Percentiles rank a stretch among this genome's conserved stretches.
Conservation (phyloP, 2,888 invertebrate genomes). For the Autographa pulchrina region DNA sequence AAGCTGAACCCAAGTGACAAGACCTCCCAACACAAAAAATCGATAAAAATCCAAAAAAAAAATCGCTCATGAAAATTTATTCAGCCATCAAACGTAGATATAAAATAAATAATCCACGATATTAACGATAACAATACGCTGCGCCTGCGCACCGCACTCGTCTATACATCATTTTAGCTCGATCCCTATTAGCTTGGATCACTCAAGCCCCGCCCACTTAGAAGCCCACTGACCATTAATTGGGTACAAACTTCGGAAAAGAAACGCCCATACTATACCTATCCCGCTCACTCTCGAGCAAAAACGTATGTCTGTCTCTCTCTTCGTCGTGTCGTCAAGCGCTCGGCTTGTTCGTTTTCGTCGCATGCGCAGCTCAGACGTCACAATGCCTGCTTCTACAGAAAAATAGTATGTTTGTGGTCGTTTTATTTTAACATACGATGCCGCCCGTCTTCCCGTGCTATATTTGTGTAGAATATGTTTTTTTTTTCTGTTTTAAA, state of each 20-base stretch:
- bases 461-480: constrained; percentile 86
- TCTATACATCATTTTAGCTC: constrained; percentile 88
- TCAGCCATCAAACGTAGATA: constrained; percentile 83
- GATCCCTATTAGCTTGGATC: constrained; percentile 87
- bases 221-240: constrained; percentile 89
- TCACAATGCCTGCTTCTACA: constrained; percentile 84
- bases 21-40: constrained; percentile 66
- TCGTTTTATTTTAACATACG: constrained; percentile 79
- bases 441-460: constrained; percentile 79
- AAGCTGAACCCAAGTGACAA: constrained; percentile 36
- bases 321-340: constrained; percentile 66
- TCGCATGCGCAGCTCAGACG: constrained; percentile 78
- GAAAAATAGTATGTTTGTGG: constrained; percentile 83
- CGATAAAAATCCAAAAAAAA: constrained; percentile 60
- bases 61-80: constrained; percentile 78
- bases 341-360: constrained; percentile 79
- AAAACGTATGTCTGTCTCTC: constrained; percentile 59
- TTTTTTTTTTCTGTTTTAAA: constrained; percentile 77
- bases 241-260: constrained; percentile 82
- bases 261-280: constrained; percentile 78
- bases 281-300: constrained; percentile 64
- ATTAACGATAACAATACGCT: constrained; percentile 86
- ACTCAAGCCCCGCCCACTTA: constrained; percentile 80
- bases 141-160: constrained; percentile 77
- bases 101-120: constrained; percentile 85